Base-by-base conservation (phyloP, 2,797 vertebrate species). In the Anolis apletophallus region DNA sequence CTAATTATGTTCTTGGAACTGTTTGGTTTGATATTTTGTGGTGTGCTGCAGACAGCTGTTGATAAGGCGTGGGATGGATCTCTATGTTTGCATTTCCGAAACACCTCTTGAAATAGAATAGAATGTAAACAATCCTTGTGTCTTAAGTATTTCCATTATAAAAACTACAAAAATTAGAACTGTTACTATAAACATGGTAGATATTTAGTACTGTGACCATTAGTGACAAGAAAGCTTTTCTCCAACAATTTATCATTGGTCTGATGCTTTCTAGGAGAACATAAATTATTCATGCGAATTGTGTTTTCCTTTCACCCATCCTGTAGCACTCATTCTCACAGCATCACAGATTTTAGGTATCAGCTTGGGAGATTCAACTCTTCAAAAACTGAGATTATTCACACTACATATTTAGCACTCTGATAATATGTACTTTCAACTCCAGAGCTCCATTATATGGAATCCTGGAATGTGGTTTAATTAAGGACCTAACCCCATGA, bases 1-100 rank as follows among this genome's bases (percentile, higher is more conserved):
- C 55, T 73, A 82, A 83, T 86, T 82, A 86, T 73, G 34, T 85
- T 55, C 21, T 83, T 86, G 34, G 67, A 83, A 55, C 75, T 67
- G 46, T 85, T 71, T 55, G n/a, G 84, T 21, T 82, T 85, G 75
- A 73, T 79, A 57, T 85, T 85, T 85, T 77, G 64, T 78, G 46
- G 57, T 73, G 81, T 84, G 68, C 34, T 40, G 14, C 75, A 79
- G 84, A 83, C 68, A 87, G 86, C 46, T 85, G 86, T 79, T 85
- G 68, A 88, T 79, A 73, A 68, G 55, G 75, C 50, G 72, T 23
- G 67, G 79, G 75, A 85, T 55, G 21, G 67, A 78, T 85, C 32
- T 85, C 29, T 64, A 3, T 83, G 61, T 81, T 78, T 83, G 80
- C 21, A 79, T 40, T 88, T 82, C 73, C 57, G n/a, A 79, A 85